These are phyloP conservation scores for Metellina segmentata DNA, from an alignment of 2,888 invertebrate species.

Conservation along the genomic window DNA sequence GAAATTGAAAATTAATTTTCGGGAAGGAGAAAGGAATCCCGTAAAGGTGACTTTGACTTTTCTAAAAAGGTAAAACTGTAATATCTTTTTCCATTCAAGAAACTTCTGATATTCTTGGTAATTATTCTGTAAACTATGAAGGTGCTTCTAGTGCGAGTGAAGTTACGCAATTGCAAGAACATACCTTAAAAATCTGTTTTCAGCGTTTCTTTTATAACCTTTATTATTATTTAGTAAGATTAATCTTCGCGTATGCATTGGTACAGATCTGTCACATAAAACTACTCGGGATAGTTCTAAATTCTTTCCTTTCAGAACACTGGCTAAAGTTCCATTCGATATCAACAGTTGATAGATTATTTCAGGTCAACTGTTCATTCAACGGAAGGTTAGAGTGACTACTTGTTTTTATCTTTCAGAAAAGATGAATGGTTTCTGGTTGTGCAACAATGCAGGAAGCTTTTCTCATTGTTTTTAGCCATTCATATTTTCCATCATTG, in stretches of 20 bases:
- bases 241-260: background rate
- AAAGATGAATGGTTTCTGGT: background rate
- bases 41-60: too few relatives aligned
- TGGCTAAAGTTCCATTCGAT: background rate
- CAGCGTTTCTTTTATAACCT: background rate
- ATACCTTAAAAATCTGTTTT: too few relatives aligned
- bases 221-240: background rate
- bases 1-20: too few relatives aligned
- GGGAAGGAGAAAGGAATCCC: too few relatives aligned
- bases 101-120: too few relatives aligned
- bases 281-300: background rate
- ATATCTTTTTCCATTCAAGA: too few relatives aligned
- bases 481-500: background rate
- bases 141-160: too few relatives aligned
- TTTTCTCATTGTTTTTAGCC: background rate
- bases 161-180: too few relatives aligned
- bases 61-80: too few relatives aligned
- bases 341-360: background rate
- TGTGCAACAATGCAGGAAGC: background rate
- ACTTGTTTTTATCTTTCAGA: background rate
- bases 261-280: background rate
- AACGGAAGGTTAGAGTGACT: background rate
- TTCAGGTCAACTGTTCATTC: background rate
- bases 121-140: too few relatives aligned
- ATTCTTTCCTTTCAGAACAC: background rate